phyloP scores from a whole-genome alignment of 2,113 vertebrate species.

The Suncus etruscus region DNA sequence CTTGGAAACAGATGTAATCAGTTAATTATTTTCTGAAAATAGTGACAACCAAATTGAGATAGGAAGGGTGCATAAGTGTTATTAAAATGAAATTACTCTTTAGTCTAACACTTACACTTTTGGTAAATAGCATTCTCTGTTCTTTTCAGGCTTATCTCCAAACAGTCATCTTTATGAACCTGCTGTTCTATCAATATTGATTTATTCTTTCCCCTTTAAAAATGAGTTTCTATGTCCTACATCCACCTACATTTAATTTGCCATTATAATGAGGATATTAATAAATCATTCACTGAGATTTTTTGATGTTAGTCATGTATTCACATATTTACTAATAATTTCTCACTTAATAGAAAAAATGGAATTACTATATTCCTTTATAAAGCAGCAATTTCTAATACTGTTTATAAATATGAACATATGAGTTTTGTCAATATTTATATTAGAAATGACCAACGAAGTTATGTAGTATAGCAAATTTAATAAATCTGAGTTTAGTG shows the following conservation, averaged over 20 bases:
- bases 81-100: neutral
- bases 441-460: neutral
- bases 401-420: neutral
- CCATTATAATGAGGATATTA: conserved; percentile 27
- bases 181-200: conserved; percentile 27
- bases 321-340: conserved; percentile 30
- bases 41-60: neutral
- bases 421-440: neutral
- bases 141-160: conserved; percentile 1
- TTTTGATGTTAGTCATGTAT: neutral
- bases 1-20: neutral
- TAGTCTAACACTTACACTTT: neutral
- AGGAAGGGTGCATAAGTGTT: neutral
- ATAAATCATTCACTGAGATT: conserved; percentile 30
- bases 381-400: neutral
- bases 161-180: neutral
- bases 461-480: neutral
- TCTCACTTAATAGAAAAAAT: conserved; percentile 7
- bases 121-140: neutral
- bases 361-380: neutral
- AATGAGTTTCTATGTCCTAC: neutral
- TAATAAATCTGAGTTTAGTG: neutral
- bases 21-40: conserved; percentile 23
- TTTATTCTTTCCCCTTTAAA: conserved; percentile 32
- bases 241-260: neutral